Evolutionary conservation across 2,888 invertebrate species (phyloP).

Genomic region (Dichetophora obliterata): DNA sequence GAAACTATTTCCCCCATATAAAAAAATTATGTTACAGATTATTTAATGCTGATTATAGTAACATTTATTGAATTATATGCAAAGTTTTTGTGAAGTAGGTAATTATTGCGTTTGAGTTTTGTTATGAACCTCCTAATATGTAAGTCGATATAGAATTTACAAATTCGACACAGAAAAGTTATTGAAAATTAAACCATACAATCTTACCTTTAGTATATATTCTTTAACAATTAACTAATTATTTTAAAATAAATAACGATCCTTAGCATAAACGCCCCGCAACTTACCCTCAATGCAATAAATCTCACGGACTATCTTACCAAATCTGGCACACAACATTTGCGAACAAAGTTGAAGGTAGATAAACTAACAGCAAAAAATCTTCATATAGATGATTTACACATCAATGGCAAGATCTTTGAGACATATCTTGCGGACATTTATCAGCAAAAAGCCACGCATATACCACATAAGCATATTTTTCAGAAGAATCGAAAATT

Average conservation of each 20-base stretch:
- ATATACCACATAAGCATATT: slow-evolving; percentile 48
- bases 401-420: slow-evolving; percentile 57
- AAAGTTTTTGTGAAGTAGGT: too few species aligned
- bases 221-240: background rate
- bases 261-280: slow-evolving; percentile 7
- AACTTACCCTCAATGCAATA: slow-evolving; percentile 36
- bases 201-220: too few species aligned
- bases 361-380: slow-evolving; percentile 48
- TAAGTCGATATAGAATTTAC: too few species aligned
- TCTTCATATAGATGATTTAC: slow-evolving; percentile 53
- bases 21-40: too few species aligned
- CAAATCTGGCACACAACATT: slow-evolving; percentile 52
- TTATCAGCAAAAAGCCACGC: slow-evolving; percentile 51
- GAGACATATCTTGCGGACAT: slow-evolving; percentile 50
- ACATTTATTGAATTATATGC: too few species aligned
- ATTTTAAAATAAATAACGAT: background rate
- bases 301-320: slow-evolving; percentile 51
- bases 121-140: too few species aligned
- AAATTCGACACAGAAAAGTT: too few species aligned
- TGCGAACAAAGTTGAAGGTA: slow-evolving; percentile 53
- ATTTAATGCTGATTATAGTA: too few species aligned
- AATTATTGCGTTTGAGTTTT: too few species aligned
- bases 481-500: slow-evolving; percentile 53
- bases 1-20: too few species aligned
- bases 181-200: too few species aligned